Evolutionary conservation across 2,888 invertebrate species (phyloP).

Genomic region (Bombyx huttoni): DNA sequence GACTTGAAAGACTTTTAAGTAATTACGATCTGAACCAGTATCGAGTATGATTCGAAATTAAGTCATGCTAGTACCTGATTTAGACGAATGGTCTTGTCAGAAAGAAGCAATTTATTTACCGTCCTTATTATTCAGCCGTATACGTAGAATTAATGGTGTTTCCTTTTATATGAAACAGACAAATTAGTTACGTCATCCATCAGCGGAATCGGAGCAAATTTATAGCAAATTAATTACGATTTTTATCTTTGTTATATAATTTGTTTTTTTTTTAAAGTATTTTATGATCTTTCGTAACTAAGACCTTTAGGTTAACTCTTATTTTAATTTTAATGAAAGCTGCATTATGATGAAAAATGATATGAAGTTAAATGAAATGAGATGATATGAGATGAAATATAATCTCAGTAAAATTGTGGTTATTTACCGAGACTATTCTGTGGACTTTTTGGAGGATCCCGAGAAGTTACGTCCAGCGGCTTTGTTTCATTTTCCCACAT

Average conservation of each 20-base stretch:
- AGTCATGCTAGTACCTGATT: background rate
- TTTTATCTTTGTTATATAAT: background rate
- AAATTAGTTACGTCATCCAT: conserved; percentile 1
- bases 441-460: too few relatives aligned
- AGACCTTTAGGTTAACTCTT: too few relatives aligned
- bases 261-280: too few relatives aligned
- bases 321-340: too few relatives aligned
- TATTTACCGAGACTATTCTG: too few relatives aligned
- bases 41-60: background rate
- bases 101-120: background rate
- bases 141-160: background rate
- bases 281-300: too few relatives aligned
- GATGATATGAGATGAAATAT: too few relatives aligned
- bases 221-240: background rate
- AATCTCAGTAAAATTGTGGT: too few relatives aligned
- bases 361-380: too few relatives aligned
- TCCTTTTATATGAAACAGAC: conserved; percentile 1
- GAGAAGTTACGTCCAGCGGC: too few relatives aligned
- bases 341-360: too few relatives aligned
- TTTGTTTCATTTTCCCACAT: too few relatives aligned
- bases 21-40: background rate
- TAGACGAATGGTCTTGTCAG: background rate
- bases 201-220: background rate
- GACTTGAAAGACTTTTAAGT: background rate
- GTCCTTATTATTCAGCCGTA: background rate